Evolutionary conservation across 2,113 vertebrate species (phyloP), one percentile per base, ranked within the genome.

Genomic region (Quiscalus mexicanus): DNA sequence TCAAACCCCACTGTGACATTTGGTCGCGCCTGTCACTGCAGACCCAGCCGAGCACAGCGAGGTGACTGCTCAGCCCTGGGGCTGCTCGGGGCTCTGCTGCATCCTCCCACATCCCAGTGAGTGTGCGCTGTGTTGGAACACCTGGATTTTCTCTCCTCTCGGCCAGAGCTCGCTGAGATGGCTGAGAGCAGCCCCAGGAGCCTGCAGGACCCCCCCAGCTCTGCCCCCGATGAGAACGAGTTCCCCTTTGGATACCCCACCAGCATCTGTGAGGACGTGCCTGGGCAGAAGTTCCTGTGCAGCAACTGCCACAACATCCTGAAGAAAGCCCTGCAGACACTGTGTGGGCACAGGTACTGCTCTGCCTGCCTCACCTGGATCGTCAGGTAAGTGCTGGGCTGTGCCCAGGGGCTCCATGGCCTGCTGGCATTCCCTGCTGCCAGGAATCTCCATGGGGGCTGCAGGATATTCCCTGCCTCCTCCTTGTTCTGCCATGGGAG

Each of bases 241-340:
- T 98, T 98, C 70, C 98, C 98, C 21, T 98, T 97, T 1, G 98
- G 98, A 5, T 98, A 98, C 47, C 98, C 98, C 68, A 93, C 94
- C 22, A 97, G 15, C 63, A 97, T 97, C 52, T 98, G 98, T 9
- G 96, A 98, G 63, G 97, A 98, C 4, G 96, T 87, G 2, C 95
- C 98, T 0, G 97, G 97, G 3, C 96, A 96, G 50, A 98, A 98
- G 64, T 98, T 96, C 87, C 95, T 98, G 77, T 98, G 98, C 97
- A 98, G 98, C 87, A 98, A 94, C 95, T 98, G 98, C 76, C 91
- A 96, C 58, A 97, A 97, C n/a, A 31, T 98, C 18, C 93, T 98
- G 89, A 98, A 95, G 96, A 97, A 92, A 84, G 98, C 98, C 20
- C 96, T 96, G 90, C 98, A 98, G 15, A 98, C 96, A 0, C 92